Evolutionary conservation across 2,797 vertebrate genomes (phyloP), one percentile per base, ranked within the genome.

Genomic region (Chelonia mydas): DNA sequence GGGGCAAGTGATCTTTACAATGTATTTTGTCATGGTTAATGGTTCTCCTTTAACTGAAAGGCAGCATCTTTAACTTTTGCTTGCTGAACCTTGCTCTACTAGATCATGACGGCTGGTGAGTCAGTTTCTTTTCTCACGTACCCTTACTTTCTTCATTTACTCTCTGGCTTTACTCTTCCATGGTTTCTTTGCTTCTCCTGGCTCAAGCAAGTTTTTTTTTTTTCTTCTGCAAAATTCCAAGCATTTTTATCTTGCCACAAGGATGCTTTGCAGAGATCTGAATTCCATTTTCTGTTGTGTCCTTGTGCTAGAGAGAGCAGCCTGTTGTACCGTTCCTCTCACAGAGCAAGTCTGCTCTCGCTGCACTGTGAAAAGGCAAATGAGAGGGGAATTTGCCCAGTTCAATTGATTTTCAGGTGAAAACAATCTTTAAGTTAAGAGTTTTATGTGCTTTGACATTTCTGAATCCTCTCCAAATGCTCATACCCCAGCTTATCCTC

Each of bases 171-270:
- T 68, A 37, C 61, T 80, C 27, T 76, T 74, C 13, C 25, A 2
- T 12, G 5, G 21, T 90, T 85, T 55, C 2, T 4, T 87, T 83
- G 81, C 21, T 91, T 95, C 6, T 87, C 55, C 23, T 10, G 65
- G 50, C 37, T n/a, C 84, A 85, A 74, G 61, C 61, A 19, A 65
- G 33, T 5, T 68, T 68, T 68, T 4, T 61, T 61, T 61, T 65
- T 61, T 61, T 61, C 61, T 37, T 37, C 8, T 68, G 17, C 12
- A 8, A 65, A 84, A 31, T 1, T 0, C 61, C 0, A 0, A 57
- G 10, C 1, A 2, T 59, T 89, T 95, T 87, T 89, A 83, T 47
- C 2, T 1, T 83, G 91, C 25, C 25, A 47, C 45, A 79, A 9
- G 51, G 88, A 6, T 84, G 49, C 41, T 94, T 79, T 83, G 31